phyloP scores from a whole-genome alignment of 2,113 vertebrate species.

The Archocentrus centrarchus region DNA sequence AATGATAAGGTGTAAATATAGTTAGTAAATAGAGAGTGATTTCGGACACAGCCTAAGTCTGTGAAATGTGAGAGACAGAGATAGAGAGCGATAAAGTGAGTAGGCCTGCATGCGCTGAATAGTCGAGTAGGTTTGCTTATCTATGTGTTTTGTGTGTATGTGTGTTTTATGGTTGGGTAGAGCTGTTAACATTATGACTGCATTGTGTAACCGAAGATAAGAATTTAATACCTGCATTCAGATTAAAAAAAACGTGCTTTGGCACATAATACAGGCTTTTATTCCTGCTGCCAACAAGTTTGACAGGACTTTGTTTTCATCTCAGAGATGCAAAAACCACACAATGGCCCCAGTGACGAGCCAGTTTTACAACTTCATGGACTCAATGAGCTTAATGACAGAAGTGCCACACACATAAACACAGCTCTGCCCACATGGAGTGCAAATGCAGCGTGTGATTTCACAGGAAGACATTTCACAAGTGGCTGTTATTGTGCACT shows the following conservation, averaged over 20 bases:
- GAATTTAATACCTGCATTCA: slow-evolving; percentile 54
- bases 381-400: slow-evolving; percentile 53
- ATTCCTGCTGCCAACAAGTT: slow-evolving; percentile 40
- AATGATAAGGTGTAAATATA: slow-evolving; percentile 1
- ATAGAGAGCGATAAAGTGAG: slow-evolving; percentile 32
- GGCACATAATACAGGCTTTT: slow-evolving; percentile 37
- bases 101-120: slow-evolving; percentile 27
- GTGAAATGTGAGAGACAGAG: slow-evolving; percentile 35
- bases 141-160: slow-evolving; percentile 40
- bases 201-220: slow-evolving; percentile 63
- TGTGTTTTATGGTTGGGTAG: slow-evolving; percentile 57
- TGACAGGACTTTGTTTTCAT: slow-evolving; percentile 46
- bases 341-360: slow-evolving; percentile 50
- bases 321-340: slow-evolving; percentile 28
- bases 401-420: slow-evolving; percentile 45
- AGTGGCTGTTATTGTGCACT: slow-evolving; percentile 51
- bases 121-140: slow-evolving; percentile 47
- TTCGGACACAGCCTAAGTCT: slow-evolving; percentile 9
- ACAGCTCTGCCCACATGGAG: slow-evolving; percentile 22
- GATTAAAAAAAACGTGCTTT: slow-evolving; percentile 49
- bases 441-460: slow-evolving; percentile 23
- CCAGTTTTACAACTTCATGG: slow-evolving; percentile 52
- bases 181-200: slow-evolving; percentile 59
- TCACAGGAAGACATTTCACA: slow-evolving; percentile 62
- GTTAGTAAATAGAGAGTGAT: slow-evolving; percentile 15